These are phyloP conservation scores for Diabrotica virgifera DNA, from an alignment of 1,140 invertebrate genomes.

Conservation along the genomic window DNA sequence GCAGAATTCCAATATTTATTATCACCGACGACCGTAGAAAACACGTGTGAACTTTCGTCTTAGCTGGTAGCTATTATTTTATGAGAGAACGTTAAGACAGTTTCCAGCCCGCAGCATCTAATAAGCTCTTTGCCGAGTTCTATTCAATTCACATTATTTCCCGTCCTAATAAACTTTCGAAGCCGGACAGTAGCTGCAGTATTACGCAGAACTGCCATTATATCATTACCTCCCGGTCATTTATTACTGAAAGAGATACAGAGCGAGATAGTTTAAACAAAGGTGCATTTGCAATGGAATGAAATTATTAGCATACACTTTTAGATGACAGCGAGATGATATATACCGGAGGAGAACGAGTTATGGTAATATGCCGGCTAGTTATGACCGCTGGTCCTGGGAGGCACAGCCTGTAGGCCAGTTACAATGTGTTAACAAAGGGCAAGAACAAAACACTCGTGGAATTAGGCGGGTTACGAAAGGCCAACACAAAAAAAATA, in stretches of 20 bases:
- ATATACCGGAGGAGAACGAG: conserved; percentile 47
- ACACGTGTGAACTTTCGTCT: conserved; percentile 12
- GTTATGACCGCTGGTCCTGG: conserved; percentile 38
- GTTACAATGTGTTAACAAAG: no score
- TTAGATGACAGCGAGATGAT: conserved; percentile 49
- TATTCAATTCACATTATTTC: conserved; percentile 20
- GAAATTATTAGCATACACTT: conserved; percentile 48
- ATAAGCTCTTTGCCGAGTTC: conserved; percentile 8
- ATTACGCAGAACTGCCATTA: conserved; percentile 34
- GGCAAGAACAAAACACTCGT: no score
- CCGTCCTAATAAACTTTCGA: conserved; percentile 11
- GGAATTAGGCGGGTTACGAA: no score
- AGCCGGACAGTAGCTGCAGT: conserved; percentile 16
- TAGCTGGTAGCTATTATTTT: conserved; percentile 8
- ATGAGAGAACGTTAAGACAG: conserved; percentile 4
- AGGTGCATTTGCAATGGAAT: conserved; percentile 44
- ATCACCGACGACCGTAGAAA: not conserved
- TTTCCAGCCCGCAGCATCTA: conserved; percentile 8
- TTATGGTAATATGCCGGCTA: conserved; percentile 45
- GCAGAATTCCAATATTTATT: no score
- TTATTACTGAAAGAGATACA: conserved; percentile 35
- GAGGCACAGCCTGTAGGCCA: conserved; percentile 25
- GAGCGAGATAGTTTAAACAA: conserved; percentile 40
- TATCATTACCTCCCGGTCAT: conserved; percentile 35
- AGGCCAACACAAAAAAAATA: no score